phyloP scores from a whole-genome alignment of 1,140 invertebrate genomes.

The Dreissena rostriformis region DNA sequence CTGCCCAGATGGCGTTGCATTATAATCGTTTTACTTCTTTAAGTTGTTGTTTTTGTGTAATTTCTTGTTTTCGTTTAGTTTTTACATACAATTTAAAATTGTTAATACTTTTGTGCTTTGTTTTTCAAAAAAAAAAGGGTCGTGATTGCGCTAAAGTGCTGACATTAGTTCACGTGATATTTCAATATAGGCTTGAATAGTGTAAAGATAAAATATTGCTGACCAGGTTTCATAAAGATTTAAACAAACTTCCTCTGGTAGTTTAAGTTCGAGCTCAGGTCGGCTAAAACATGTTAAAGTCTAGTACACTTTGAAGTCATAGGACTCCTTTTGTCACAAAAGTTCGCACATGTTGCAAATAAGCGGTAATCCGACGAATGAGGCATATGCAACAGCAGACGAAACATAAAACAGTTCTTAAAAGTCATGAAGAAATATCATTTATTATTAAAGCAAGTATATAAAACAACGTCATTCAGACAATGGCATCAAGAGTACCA shows the following conservation, averaged over 20 bases:
- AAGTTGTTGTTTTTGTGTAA: neutral
- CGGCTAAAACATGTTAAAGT: neutral
- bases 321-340: too few relatives aligned
- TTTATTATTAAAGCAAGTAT: constrained; percentile 8
- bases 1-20: constrained; percentile 14
- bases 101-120: neutral
- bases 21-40: neutral
- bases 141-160: neutral
- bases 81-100: neutral
- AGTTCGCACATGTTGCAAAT: too few relatives aligned
- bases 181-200: neutral
- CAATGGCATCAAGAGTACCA: too few relatives aligned
- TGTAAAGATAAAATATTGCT: neutral
- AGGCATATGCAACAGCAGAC: too few relatives aligned
- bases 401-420: too few relatives aligned
- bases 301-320: neutral
- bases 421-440: neutral
- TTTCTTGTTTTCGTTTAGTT: neutral
- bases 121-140: neutral
- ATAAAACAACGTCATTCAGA: neutral
- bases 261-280: neutral
- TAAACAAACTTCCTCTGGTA: neutral
- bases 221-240: neutral
- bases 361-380: too few relatives aligned
- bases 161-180: neutral